Conservation (phyloP, 2,797 vertebrate species). For the Propithecus perrieri region DNA sequence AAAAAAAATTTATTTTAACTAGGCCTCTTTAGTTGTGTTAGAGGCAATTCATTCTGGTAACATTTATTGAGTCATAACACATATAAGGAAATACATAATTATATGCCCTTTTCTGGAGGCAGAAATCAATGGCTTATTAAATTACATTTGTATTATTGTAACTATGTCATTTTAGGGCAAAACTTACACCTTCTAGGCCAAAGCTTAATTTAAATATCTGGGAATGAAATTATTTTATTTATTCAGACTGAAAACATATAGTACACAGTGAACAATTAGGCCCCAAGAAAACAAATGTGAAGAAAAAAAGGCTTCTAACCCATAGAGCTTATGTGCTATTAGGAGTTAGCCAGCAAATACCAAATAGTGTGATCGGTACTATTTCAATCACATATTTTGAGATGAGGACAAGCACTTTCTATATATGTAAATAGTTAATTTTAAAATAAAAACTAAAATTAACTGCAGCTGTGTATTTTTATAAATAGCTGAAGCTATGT, state of each 20-base stretch:
- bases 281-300: not conserved
- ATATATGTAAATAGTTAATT: not conserved
- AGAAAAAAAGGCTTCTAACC: accelerated
- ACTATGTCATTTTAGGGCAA: not conserved
- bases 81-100: not conserved
- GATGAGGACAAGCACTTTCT: not conserved
- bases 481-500: not conserved
- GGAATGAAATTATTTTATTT: not conserved
- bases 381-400: not conserved
- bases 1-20: not conserved
- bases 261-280: not conserved
- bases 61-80: not conserved
- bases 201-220: not conserved
- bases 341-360: not conserved
- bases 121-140: not conserved
- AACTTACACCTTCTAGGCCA: not conserved
- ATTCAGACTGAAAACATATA: not conserved
- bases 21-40: not conserved
- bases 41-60: not conserved
- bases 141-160: not conserved
- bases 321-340: not conserved
- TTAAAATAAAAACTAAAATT: not conserved
- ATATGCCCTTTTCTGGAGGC: not conserved
- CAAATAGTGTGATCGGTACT: not conserved
- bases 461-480: not conserved